Evolutionary conservation across 2,113 vertebrate species (phyloP).

Genomic region (Brienomyrus longianalis): DNA sequence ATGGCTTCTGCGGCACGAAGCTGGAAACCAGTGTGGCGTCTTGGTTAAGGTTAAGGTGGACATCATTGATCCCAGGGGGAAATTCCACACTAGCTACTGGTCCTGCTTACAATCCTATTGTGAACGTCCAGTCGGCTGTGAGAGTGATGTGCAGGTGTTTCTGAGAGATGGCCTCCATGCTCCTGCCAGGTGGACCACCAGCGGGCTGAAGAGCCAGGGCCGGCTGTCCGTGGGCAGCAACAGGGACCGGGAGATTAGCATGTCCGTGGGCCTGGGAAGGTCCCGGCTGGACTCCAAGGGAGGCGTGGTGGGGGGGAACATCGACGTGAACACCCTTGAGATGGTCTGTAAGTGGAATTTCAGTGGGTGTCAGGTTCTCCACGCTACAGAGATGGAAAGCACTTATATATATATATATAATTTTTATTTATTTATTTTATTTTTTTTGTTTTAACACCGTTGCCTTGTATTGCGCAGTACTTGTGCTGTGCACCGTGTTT

Average conservation of each 20-base stretch:
- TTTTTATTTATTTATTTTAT: too few relatives aligned
- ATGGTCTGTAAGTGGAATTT: constrained; percentile 83
- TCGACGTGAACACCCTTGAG: constrained; percentile 95
- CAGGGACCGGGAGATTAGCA: constrained; percentile 91
- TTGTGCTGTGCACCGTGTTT: neutral
- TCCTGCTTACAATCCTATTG: neutral
- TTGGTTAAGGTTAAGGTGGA: neutral
- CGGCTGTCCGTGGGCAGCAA: constrained; percentile 94
- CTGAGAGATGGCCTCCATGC: neutral
- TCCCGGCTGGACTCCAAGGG: constrained; percentile 96
- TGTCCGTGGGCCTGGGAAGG: constrained; percentile 92
- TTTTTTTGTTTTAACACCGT: neutral
- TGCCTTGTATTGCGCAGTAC: neutral
- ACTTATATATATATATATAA: neutral
- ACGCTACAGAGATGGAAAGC: neutral
- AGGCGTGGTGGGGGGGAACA: constrained; percentile 95
- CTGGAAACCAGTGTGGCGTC: neutral
- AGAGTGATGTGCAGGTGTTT: neutral
- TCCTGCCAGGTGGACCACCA: constrained; percentile 85
- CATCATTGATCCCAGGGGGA: neutral
- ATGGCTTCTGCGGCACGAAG: neutral
- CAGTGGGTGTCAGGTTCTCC: neutral
- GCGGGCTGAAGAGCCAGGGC: constrained; percentile 95
- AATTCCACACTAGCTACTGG: neutral
- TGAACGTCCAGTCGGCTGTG: neutral